Conservation (phyloP, 2,797 vertebrate species). For the Urosaurus nigricauda region DNA sequence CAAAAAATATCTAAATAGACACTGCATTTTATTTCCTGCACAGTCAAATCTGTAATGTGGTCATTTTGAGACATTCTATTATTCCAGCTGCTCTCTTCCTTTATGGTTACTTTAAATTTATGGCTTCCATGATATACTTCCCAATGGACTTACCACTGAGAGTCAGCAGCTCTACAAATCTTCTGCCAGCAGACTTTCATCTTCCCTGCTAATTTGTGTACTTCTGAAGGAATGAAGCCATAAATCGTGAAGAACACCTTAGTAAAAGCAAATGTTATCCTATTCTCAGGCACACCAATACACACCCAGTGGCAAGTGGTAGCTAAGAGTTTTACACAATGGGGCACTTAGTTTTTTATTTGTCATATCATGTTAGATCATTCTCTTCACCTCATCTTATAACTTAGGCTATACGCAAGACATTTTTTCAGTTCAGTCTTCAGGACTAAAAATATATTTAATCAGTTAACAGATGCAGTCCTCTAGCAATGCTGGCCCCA, state of each 20-base stretch:
- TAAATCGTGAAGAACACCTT: conserved; percentile 72
- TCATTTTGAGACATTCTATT: conserved; percentile 63
- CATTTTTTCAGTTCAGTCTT: conserved; percentile 81
- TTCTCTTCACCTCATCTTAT: conserved; percentile 67
- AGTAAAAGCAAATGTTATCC: conserved; percentile 66
- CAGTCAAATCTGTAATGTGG: conserved; percentile 36
- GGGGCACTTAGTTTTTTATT: conserved; percentile 69
- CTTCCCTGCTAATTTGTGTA: conserved; percentile 66
- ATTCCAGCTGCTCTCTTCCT: conserved; percentile 59
- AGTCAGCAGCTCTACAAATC: conserved; percentile 67
- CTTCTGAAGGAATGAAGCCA: conserved; percentile 64
- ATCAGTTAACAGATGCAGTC: conserved; percentile 62
- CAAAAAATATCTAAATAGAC: conserved; percentile 25
- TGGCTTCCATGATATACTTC: conserved; percentile 60
- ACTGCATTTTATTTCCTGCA: conserved; percentile 38
- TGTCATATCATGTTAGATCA: conserved; percentile 75
- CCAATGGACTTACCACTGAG: conserved; percentile 62
- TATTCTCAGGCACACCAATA: conserved; percentile 51
- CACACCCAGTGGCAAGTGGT: conserved; percentile 52
- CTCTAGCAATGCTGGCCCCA: background rate
- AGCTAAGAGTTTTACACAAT: conserved; percentile 50
- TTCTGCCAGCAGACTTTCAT: conserved; percentile 60
- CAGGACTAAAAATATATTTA: conserved; percentile 72
- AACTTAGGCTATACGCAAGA: conserved; percentile 72
- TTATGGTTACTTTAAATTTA: conserved; percentile 65